These are phyloP conservation scores for Beris morrisii DNA, from an alignment of 2,888 invertebrate species.

Conservation along the genomic window DNA sequence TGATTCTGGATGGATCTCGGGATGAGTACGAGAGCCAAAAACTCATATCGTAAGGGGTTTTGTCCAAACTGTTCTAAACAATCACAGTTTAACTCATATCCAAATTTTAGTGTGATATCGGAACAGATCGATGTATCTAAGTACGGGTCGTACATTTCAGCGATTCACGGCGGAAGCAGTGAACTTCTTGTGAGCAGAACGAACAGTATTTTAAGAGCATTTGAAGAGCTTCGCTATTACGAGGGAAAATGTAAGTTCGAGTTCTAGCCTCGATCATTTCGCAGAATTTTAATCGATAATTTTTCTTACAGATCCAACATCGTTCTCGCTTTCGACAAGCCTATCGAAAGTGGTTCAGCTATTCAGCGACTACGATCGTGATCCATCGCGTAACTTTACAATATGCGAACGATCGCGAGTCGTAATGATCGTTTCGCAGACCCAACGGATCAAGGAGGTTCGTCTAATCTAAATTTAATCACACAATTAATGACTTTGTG, in stretches of 20 bases:
- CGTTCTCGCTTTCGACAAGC: conserved; percentile 47
- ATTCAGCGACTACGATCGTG: conserved; percentile 52
- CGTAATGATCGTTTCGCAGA: conserved; percentile 60
- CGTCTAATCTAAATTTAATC: conserved; percentile 25
- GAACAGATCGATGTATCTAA: conserved; percentile 62
- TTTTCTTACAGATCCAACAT: conserved; percentile 39
- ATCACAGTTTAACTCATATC: neutral
- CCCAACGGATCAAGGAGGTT: conserved; percentile 55
- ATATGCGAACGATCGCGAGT: conserved; percentile 53
- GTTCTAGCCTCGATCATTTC: conserved; percentile 23
- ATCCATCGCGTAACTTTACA: conserved; percentile 51
- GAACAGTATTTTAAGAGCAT: conserved; percentile 59
- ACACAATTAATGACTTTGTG: neutral
- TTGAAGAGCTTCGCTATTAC: conserved; percentile 53
- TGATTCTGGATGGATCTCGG: conserved; percentile 64
- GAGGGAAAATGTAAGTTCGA: conserved; percentile 59
- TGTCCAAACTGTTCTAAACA: neutral
- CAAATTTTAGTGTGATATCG: conserved; percentile 59
- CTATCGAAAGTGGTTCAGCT: conserved; percentile 58
- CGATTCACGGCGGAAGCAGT: conserved; percentile 66
- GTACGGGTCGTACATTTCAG: conserved; percentile 63
- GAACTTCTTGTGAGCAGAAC: conserved; percentile 64
- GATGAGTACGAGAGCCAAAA: conserved; percentile 60
- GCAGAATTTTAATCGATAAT: neutral
- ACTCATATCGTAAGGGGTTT: conserved; percentile 59